These are phyloP conservation scores for Atherinosoma microstoma DNA, from an alignment of 2,797 vertebrate species.

Conservation along the genomic window DNA sequence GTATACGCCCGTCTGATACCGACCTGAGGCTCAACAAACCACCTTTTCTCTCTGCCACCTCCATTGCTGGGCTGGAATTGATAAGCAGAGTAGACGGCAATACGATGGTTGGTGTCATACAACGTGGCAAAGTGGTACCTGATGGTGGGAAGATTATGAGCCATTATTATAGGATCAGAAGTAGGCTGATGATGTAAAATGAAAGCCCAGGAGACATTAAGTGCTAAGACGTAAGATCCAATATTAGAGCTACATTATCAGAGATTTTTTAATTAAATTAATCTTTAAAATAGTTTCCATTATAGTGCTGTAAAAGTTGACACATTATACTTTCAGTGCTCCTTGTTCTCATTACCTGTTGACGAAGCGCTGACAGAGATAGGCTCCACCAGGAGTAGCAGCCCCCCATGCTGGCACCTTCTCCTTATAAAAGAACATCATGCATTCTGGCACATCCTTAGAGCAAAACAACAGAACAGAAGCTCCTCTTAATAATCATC, in stretches of 20 bases:
- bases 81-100: conserved; percentile 83
- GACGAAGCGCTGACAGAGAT: conserved; percentile 79
- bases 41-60: conserved; percentile 79
- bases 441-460: conserved; percentile 73
- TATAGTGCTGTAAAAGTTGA: neutral
- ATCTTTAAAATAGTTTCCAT: neutral
- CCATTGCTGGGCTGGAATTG: conserved; percentile 78
- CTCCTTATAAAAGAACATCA: conserved; percentile 76
- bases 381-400: conserved; percentile 43
- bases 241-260: too few species aligned
- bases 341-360: conserved; percentile 65
- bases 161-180: neutral
- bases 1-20: too few species aligned
- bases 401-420: conserved; percentile 75
- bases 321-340: too few species aligned
- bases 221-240: too few species aligned
- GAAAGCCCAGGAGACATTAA: neutral
- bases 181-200: neutral
- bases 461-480: neutral
- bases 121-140: conserved; percentile 83
- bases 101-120: conserved; percentile 78
- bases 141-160: conserved; percentile 28
- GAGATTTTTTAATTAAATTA: too few species aligned
- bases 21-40: conserved; percentile 86
- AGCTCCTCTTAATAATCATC: neutral